Evolutionary conservation across 2,797 vertebrate species (phyloP).

Genomic region (Chrosomus eos): DNA sequence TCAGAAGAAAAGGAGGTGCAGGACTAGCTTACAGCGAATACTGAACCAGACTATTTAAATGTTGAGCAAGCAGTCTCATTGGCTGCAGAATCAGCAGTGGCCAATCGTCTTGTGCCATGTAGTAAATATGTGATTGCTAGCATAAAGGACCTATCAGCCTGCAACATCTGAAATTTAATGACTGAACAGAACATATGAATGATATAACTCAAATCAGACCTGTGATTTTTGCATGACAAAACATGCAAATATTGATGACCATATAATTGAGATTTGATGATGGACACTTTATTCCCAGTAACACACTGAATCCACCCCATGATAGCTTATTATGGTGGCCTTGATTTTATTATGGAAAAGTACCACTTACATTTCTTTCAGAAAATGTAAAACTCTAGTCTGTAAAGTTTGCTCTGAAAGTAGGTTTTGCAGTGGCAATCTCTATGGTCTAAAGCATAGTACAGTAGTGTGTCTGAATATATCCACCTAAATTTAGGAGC

Average conservation of each 20-base stretch:
- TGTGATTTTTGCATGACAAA: background rate
- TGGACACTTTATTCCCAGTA: background rate
- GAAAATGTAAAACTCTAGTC: background rate
- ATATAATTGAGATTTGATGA: background rate
- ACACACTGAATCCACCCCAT: background rate
- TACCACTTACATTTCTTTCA: background rate
- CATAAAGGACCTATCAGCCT: too few relatives aligned
- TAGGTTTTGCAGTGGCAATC: conserved; percentile 22
- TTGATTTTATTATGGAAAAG: background rate
- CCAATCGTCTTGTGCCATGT: background rate
- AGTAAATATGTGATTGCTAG: too few relatives aligned
- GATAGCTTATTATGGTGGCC: background rate
- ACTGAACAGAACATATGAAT: background rate
- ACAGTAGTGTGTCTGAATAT: conserved; percentile 34
- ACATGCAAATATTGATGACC: background rate
- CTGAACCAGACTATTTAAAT: background rate
- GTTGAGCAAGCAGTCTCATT: background rate
- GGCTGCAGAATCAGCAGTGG: background rate
- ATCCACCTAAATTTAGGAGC: conserved; percentile 44
- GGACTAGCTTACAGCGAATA: background rate
- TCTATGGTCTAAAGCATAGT: conserved; percentile 26
- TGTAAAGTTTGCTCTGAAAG: conserved; percentile 13
- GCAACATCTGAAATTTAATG: background rate
- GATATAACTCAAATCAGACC: background rate
- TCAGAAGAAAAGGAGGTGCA: background rate